phyloP scores from a whole-genome alignment of 2,888 invertebrate species.

The Agrochola lychnidis region DNA sequence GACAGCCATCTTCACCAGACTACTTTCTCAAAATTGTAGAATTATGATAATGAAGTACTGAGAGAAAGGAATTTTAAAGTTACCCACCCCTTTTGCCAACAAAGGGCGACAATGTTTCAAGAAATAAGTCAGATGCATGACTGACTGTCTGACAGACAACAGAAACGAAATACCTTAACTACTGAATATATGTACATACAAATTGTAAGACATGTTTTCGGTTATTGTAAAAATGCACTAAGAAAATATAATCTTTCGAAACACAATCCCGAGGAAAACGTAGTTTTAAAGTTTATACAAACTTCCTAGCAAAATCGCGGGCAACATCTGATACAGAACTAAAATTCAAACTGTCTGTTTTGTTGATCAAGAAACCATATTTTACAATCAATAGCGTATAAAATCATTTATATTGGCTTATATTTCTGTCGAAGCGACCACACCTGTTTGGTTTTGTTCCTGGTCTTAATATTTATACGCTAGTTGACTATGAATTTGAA shows the following conservation, averaged over 20 bases:
- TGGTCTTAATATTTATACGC: slow-evolving; percentile 53
- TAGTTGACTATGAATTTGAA: slow-evolving; percentile 46
- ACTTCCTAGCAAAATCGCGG: background rate
- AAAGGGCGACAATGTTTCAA: slow-evolving; percentile 4
- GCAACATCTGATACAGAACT: background rate
- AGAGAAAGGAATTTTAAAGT: slow-evolving; percentile 46
- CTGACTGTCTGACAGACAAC: background rate
- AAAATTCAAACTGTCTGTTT: slow-evolving; percentile 3
- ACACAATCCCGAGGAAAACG: background rate
- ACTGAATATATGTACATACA: background rate
- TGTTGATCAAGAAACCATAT: slow-evolving; percentile 60
- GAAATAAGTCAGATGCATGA: background rate
- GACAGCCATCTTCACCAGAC: slow-evolving; percentile 1
- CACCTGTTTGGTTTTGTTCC: slow-evolving; percentile 60
- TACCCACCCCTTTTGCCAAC: slow-evolving; percentile 6
- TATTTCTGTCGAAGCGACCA: slow-evolving; percentile 43
- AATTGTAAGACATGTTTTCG: background rate
- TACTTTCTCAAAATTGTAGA: slow-evolving; percentile 46
- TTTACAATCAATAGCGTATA: slow-evolving; percentile 62
- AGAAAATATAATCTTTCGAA: background rate
- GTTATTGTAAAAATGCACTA: background rate
- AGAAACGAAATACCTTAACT: background rate
- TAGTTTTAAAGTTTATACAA: background rate
- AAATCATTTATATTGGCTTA: slow-evolving; percentile 49
- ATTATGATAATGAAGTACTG: slow-evolving; percentile 52